Conservation (phyloP, 2,888 invertebrate genomes). For the Aspidiotus rigidus region DNA sequence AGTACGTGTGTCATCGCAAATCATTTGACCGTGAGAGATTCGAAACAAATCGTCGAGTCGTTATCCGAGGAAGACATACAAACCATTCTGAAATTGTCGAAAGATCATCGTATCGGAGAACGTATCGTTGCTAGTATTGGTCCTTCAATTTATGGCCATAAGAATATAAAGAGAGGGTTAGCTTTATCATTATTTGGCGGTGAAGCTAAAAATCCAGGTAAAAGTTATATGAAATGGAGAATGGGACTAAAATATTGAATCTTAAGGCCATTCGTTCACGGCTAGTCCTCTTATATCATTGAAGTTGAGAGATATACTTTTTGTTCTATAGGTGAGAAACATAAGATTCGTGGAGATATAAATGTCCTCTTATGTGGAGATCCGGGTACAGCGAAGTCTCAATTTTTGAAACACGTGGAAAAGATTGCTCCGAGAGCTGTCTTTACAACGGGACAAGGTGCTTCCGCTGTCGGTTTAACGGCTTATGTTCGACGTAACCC, state of each 20-base stretch:
- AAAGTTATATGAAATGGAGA: too few relatives aligned
- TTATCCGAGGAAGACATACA: slow-evolving; percentile 94
- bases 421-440: slow-evolving; percentile 92
- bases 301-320: slow-evolving; percentile 20
- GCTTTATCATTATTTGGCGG: slow-evolving; percentile 94
- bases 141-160: slow-evolving; percentile 96
- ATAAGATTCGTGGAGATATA: slow-evolving; percentile 91
- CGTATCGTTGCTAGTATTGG: slow-evolving; percentile 88
- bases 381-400: slow-evolving; percentile 98
- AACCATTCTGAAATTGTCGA: slow-evolving; percentile 71
- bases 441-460: slow-evolving; percentile 98
- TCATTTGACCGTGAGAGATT: slow-evolving; percentile 81
- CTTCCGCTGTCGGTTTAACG: slow-evolving; percentile 96
- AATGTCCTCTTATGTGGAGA: slow-evolving; percentile 95
- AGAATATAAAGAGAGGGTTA: slow-evolving; percentile 86
- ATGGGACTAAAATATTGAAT: too few relatives aligned
- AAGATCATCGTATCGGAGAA: slow-evolving; percentile 81
- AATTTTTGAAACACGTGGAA: slow-evolving; percentile 93
- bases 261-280: too few relatives aligned
- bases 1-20: slow-evolving; percentile 95
- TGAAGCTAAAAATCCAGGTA: slow-evolving; percentile 91
- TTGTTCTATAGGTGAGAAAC: slow-evolving; percentile 60
- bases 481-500: slow-evolving; percentile 93
- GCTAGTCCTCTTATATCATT: not conserved
- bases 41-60: slow-evolving; percentile 82